phyloP scores from a whole-genome alignment of 2,888 invertebrate genomes.

The Lordiphosa fenestrarum region DNA sequence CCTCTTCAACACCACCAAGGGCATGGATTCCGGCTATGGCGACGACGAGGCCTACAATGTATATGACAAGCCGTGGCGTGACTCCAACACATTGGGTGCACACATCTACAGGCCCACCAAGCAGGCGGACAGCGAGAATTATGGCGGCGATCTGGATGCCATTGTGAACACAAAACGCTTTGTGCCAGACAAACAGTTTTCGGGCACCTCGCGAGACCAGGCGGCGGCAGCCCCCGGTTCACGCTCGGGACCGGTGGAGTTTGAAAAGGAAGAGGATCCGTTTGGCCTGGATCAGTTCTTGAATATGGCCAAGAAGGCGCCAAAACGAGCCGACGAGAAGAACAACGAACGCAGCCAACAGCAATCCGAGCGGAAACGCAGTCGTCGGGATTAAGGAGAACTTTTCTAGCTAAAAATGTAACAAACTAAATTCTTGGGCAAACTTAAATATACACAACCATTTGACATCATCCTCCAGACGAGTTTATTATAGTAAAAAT shows the following conservation, averaged over 20 bases:
- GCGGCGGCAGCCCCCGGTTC: conserved; percentile 79
- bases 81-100: conserved; percentile 90
- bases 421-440: no score
- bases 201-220: conserved; percentile 88
- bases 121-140: conserved; percentile 93
- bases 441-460: no score
- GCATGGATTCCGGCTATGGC: conserved; percentile 94
- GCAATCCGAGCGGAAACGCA: conserved; percentile 72
- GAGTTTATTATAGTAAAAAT: no score
- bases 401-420: no score
- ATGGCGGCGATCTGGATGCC: conserved; percentile 94
- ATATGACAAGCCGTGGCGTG: conserved; percentile 99
- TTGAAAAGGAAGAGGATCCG: conserved; percentile 94
- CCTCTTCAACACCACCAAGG: conserved; percentile 95
- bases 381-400: conserved; percentile 52
- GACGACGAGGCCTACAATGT: conserved; percentile 99
- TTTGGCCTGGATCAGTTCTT: conserved; percentile 99
- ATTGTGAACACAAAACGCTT: conserved; percentile 95
- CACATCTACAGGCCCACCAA: conserved; percentile 94
- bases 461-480: no score
- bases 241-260: conserved; percentile 98
- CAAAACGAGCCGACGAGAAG: conserved; percentile 83
- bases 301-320: conserved; percentile 94
- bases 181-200: conserved; percentile 98
- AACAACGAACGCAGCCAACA: conserved; percentile 59